Base-by-base conservation (phyloP, 2,113 vertebrate genomes). In the Edolisoma coerulescens region DNA sequence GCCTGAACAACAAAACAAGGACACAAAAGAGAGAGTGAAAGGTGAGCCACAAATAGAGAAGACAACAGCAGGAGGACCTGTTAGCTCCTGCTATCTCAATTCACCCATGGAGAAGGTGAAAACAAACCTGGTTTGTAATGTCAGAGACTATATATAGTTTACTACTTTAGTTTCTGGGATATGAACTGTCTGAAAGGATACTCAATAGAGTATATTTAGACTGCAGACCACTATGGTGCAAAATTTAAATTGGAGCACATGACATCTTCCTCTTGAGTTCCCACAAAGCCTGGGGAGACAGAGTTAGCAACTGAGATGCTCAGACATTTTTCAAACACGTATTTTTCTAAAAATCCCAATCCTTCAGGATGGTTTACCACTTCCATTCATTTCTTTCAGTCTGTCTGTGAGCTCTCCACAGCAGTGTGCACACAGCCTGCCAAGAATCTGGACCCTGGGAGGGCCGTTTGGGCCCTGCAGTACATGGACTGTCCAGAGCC, bases 91-190 rank as follows among this genome's bases (percentile, higher is more conserved):
- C 49, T 80, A 19, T 56, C 67, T 89, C 59, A 77, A 70, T 81
- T 94, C 81, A 91, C 54, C 60, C 87, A 54, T 13, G 10, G 37
- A 93, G 74, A 94, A 93, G 82, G 82, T 87, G 52, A 82, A 93
- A 96, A 81, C 65, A 93, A 96, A 84, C 82, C 70, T 82, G 82
- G n/a, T 93, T 78, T 92, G 90, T 85, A 91, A 91, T 82, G 93
- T 87, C 85, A 95, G 50, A 80, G 69, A 91, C 94, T 94, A 95
- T 91, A 91, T 93, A 91, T 90, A 84, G 90, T 84, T 87, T 90
- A 91, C 78, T 90, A 49, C 65, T 90, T 69, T 87, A 57, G 74
- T 75, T 94, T 96, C 85, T 89, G 82, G 78, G 88, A 87, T 91
- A 75, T 63, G 78, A 87, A 93, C 73, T 67, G 52, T 87, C 78